phyloP scores from a whole-genome alignment of 2,888 invertebrate genomes.

The Eudasyphora cyanicolor region DNA sequence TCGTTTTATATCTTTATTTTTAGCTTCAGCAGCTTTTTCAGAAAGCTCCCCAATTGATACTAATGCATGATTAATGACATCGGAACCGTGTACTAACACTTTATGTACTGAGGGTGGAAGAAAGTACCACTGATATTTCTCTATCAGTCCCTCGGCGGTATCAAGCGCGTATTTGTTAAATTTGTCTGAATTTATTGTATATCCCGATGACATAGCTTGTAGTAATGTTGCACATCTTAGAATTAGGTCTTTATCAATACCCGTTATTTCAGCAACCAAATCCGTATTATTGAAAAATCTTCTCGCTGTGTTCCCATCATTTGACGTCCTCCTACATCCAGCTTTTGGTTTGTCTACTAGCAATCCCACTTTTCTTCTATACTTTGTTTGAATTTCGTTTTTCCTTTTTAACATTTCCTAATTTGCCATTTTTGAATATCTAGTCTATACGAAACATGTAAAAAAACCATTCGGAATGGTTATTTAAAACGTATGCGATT shows the following conservation, averaged over 20 bases:
- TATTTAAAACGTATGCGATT: not conserved
- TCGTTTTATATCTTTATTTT: not conserved
- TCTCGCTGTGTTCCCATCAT: slow-evolving; percentile 12
- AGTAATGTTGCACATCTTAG: not conserved
- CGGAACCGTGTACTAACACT: not conserved
- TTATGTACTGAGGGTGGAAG: not conserved
- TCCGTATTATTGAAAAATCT: not conserved
- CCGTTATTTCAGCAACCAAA: not conserved
- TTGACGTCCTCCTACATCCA: not conserved
- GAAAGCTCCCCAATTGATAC: not conserved
- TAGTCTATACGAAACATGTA: not conserved
- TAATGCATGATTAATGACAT: not conserved
- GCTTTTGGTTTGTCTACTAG: not conserved
- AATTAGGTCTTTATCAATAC: not conserved
- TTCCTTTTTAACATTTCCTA: too few species aligned
- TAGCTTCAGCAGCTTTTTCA: not conserved
- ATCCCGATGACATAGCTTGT: not conserved
- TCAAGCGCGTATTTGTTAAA: not conserved
- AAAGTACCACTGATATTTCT: not conserved
- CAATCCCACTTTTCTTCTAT: not conserved
- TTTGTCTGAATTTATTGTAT: not conserved
- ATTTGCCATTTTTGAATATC: slow-evolving; percentile 9
- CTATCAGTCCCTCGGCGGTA: not conserved
- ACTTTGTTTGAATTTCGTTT: not conserved
- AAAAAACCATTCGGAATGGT: not conserved